Percentiles rank a stretch among this genome's conserved stretches.
These are phyloP conservation scores for Notothenia coriiceps DNA, from an alignment of 2,113 vertebrate species.

Conservation along the genomic window DNA sequence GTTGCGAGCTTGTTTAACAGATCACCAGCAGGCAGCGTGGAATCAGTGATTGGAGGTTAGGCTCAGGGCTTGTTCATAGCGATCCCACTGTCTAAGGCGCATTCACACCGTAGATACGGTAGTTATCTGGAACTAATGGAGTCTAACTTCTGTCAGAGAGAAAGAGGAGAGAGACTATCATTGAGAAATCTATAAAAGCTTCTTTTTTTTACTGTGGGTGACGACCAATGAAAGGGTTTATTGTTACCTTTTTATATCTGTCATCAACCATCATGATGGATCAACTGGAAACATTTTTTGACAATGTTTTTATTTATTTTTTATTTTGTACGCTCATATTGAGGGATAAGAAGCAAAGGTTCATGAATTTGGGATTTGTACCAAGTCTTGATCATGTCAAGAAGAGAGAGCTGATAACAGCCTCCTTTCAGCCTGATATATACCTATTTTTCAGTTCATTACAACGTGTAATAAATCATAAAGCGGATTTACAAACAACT, in stretches of 20 bases:
- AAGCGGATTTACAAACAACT: neutral
- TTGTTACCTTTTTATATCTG: neutral
- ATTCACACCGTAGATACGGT: constrained; percentile 16
- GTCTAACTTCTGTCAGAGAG: constrained; percentile 9
- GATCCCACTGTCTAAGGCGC: constrained; percentile 25
- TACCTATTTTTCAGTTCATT: neutral
- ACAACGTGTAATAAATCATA: neutral
- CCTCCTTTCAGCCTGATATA: neutral
- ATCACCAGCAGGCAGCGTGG: neutral
- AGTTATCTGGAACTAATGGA: constrained; percentile 50
- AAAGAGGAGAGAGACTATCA: neutral
- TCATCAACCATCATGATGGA: too few relatives aligned
- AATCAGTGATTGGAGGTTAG: constrained; percentile 5
- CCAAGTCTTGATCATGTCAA: neutral
- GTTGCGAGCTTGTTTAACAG: too few relatives aligned
- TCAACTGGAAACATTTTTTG: too few relatives aligned
- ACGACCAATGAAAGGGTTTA: too few relatives aligned
- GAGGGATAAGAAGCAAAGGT: neutral
- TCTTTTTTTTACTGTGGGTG: neutral
- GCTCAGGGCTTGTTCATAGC: neutral
- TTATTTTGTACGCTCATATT: too few relatives aligned
- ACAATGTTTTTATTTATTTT: too few relatives aligned
- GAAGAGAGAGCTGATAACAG: neutral
- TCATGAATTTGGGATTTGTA: neutral
- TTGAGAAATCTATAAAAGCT: neutral